A percentile compares a stretch with the other conserved stretches of the same genome.
These are phyloP conservation scores for Margarornis squamiger DNA, from an alignment of 2,797 vertebrate genomes.

Conservation along the genomic window DNA sequence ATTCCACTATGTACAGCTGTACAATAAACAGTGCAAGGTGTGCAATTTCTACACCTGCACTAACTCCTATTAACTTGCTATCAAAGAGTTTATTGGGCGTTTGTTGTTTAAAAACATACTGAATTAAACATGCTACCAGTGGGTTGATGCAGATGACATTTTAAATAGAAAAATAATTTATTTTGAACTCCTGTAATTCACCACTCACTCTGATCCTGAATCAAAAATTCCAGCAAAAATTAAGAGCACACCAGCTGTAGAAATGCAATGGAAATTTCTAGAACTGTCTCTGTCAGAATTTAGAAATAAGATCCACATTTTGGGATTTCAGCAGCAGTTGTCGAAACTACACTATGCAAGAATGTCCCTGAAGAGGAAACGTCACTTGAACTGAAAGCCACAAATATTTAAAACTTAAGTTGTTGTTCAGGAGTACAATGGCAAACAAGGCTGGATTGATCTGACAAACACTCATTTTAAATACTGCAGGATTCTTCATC, in stretches of 20 bases:
- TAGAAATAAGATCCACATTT: conserved; percentile 56
- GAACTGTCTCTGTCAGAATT: conserved; percentile 43
- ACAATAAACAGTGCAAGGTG: neutral
- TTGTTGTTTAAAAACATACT: neutral
- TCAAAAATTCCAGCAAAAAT: conserved; percentile 38
- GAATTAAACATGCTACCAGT: neutral
- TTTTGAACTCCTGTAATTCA: neutral
- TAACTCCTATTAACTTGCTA: neutral
- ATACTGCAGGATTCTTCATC: neutral
- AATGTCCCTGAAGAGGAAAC: conserved; percentile 65
- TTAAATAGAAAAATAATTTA: neutral
- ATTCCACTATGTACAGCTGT: neutral
- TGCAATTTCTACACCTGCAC: neutral
- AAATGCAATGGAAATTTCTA: conserved; percentile 40
- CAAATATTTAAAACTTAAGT: conserved; percentile 37
- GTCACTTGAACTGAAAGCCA: conserved; percentile 62
- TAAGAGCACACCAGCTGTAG: conserved; percentile 12
- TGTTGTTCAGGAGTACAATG: neutral
- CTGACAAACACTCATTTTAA: neutral
- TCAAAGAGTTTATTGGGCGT: neutral
- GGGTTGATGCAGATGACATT: neutral
- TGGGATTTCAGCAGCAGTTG: conserved; percentile 50
- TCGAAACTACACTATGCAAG: conserved; percentile 48
- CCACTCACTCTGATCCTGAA: conserved; percentile 18
- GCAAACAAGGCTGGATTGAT: neutral